Percentiles rank a stretch among this genome's conserved stretches.
These are phyloP conservation scores for Daubentonia madagascariensis DNA, from an alignment of 2,113 vertebrate species.

Conservation along the genomic window DNA sequence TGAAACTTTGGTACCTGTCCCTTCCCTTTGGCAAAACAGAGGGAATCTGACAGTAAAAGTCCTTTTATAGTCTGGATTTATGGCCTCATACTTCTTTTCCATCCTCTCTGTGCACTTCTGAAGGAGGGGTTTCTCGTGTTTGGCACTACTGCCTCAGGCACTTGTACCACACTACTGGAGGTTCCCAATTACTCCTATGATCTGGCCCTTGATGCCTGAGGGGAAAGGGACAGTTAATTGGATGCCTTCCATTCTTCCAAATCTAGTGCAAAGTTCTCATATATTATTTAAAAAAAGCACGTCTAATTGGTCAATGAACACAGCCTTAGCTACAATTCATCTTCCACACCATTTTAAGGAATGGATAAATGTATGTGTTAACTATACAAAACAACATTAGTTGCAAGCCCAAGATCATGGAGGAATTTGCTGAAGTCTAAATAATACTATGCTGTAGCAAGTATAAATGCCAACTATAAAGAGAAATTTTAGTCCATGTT, in stretches of 20 bases:
- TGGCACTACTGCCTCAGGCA: not conserved
- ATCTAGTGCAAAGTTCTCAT: not conserved
- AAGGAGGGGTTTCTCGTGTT: not conserved
- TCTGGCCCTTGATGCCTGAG: not conserved
- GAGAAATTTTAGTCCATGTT: not conserved
- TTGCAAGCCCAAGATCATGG: not conserved
- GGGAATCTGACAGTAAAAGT: not conserved
- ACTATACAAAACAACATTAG: not conserved
- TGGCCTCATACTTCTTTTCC: not conserved
- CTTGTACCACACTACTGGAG: not conserved
- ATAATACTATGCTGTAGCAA: not conserved
- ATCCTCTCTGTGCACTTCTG: not conserved
- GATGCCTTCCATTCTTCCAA: not conserved
- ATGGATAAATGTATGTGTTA: not conserved
- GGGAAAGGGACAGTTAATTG: not conserved
- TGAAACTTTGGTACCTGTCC: not conserved
- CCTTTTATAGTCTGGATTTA: not conserved
- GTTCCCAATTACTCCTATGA: not conserved
- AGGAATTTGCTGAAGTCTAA: not conserved
- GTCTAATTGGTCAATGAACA: not conserved
- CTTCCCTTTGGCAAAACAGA: not conserved
- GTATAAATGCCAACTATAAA: not conserved
- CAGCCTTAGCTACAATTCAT: not conserved
- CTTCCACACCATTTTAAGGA: not conserved
- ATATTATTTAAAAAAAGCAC: not conserved